Percentiles rank a stretch among this genome's conserved stretches.
Evolutionary conservation across 2,113 vertebrate genomes (phyloP).

Genomic region (Myrmecophaga tridactyla): DNA sequence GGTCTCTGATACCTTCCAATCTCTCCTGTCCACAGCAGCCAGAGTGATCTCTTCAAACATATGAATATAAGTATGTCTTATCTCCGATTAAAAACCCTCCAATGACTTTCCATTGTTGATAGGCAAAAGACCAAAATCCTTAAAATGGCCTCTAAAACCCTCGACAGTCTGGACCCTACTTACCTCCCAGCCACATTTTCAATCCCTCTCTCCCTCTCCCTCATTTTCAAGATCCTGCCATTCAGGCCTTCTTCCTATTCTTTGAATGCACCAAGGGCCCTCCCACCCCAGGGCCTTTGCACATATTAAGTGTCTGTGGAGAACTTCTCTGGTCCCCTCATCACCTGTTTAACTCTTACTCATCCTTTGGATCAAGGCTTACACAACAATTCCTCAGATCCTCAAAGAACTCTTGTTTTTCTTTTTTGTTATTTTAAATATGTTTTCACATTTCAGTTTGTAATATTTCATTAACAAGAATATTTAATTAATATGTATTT

Average conservation of each 20-base stretch:
- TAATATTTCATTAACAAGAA: neutral
- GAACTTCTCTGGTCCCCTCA: neutral
- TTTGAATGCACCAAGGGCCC: neutral
- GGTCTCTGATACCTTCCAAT: neutral
- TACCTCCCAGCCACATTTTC: neutral
- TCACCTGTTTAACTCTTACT: neutral
- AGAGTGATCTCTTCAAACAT: slow-evolving; percentile 10
- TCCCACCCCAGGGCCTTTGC: neutral
- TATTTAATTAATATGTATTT: slow-evolving; percentile 21
- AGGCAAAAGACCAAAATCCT: neutral
- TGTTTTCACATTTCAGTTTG: neutral
- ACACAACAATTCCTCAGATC: slow-evolving; percentile 2
- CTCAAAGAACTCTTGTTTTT: neutral
- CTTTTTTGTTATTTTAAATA: neutral
- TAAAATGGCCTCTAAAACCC: neutral
- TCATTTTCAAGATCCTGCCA: neutral
- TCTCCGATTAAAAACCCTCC: neutral
- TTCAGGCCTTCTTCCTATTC: neutral
- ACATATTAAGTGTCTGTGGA: neutral
- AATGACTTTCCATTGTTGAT: neutral
- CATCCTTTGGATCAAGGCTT: slow-evolving; percentile 5
- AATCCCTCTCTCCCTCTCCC: no score
- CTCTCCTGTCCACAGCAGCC: neutral
- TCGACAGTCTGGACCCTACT: neutral
- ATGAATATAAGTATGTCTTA: neutral